A percentile compares a stretch with the other conserved stretches of the same genome.
These are phyloP conservation scores for Nannobrachium achirus DNA, from an alignment of 2,113 vertebrate species.

Conservation along the genomic window DNA sequence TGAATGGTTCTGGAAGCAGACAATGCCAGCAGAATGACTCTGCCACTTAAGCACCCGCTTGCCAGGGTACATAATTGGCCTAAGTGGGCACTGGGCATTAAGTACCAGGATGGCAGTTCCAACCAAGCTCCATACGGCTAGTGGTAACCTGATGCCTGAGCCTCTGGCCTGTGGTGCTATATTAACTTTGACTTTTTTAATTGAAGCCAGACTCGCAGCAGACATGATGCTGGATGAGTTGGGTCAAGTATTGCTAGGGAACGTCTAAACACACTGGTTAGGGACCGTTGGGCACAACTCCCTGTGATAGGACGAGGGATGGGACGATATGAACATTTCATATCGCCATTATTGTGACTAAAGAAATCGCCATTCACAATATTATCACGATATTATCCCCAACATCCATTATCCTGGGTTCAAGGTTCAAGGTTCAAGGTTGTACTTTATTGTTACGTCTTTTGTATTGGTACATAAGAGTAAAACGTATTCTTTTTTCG, in stretches of 20 bases:
- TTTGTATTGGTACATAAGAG: no score
- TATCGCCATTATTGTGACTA: no score
- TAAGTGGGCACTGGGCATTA: constrained; percentile 16
- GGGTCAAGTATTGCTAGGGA: constrained; percentile 7
- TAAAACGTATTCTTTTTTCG: no score
- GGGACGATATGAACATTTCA: no score
- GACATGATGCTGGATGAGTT: background rate
- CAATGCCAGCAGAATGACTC: background rate
- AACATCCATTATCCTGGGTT: no score
- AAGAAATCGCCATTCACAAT: no score
- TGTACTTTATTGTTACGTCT: no score
- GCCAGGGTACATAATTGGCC: constrained; percentile 34
- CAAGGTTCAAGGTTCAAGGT: no score
- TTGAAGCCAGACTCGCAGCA: background rate
- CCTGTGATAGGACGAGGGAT: constrained; percentile 9
- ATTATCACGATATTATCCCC: no score
- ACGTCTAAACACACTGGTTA: background rate
- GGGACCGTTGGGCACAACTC: background rate
- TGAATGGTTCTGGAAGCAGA: constrained; percentile 20
- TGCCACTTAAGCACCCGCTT: background rate
- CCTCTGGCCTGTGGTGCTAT: background rate
- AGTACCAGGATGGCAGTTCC: constrained; percentile 3
- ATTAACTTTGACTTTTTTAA: background rate
- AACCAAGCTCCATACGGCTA: constrained; percentile 4
- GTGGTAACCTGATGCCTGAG: background rate